Percentiles rank a stretch among this genome's conserved stretches.
phyloP scores from a whole-genome alignment of 2,113 vertebrate species.

The Andinoacara biseriatus region DNA sequence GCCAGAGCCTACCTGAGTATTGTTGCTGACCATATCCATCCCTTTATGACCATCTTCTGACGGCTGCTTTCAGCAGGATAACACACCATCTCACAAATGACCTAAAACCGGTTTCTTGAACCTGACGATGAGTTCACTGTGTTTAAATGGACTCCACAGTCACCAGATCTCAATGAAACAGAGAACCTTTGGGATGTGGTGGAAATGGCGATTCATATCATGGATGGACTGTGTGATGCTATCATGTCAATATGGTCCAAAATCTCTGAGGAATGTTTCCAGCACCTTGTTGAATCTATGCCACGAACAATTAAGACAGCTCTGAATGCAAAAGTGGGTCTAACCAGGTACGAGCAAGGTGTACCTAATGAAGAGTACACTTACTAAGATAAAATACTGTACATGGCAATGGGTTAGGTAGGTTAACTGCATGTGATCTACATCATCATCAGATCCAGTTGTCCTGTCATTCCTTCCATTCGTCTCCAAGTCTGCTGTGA shows the following conservation, averaged over 20 bases:
- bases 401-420: not conserved
- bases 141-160: not conserved
- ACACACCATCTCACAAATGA: not conserved
- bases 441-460: constrained; percentile 22
- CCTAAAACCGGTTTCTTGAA: not conserved
- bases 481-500: constrained; percentile 9
- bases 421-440: constrained; percentile 51
- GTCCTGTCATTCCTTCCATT: constrained; percentile 22
- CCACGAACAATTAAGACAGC: not conserved
- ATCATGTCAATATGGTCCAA: not conserved
- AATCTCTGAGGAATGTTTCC: not conserved
- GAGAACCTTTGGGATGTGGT: not conserved
- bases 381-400: too few relatives aligned
- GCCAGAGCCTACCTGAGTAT: too few relatives aligned
- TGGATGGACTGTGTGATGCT: not conserved
- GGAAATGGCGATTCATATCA: not conserved
- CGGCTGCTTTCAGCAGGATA: not conserved
- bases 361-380: not conserved
- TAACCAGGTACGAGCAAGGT: not conserved
- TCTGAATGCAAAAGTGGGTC: not conserved
- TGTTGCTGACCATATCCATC: not conserved
- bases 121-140: not conserved
- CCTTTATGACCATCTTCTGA: not conserved
- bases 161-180: too few relatives aligned
- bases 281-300: not conserved